These are phyloP conservation scores for Momotus momota DNA, from an alignment of 2,797 vertebrate genomes.

Conservation along the genomic window DNA sequence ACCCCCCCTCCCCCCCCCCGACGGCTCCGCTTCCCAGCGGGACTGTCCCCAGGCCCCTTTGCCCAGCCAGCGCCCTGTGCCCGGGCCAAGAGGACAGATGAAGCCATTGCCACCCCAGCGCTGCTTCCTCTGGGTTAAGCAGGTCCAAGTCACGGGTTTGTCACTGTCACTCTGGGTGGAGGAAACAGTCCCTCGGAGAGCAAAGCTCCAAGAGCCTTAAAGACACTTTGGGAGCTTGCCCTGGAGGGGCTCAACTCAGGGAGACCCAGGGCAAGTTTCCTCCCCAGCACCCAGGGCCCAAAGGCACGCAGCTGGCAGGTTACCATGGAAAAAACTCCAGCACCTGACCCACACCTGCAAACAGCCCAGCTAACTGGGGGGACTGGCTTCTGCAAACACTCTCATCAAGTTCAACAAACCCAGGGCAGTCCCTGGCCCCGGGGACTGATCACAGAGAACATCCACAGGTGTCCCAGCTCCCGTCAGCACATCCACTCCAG, in stretches of 20 bases:
- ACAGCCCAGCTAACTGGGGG: fast-evolving
- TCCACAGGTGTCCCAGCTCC: background rate
- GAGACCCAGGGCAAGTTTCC: background rate
- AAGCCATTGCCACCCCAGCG: fast-evolving
- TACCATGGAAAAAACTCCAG: background rate
- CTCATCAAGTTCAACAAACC: fast-evolving
- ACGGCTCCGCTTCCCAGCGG: fast-evolving
- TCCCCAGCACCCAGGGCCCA: background rate
- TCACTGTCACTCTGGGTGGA: fast-evolving
- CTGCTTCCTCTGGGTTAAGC: background rate
- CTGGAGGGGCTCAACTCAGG: background rate
- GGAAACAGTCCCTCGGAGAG: fast-evolving
- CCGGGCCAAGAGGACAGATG: background rate
- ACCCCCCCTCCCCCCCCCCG: background rate
- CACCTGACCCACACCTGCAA: fast-evolving
- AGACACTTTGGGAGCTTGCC: background rate
- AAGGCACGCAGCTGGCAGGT: background rate
- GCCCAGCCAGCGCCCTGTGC: background rate
- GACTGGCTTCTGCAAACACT: fast-evolving
- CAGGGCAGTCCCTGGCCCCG: background rate
- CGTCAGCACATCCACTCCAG: background rate
- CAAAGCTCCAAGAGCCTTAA: background rate
- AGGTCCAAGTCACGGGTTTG: background rate
- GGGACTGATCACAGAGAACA: background rate
- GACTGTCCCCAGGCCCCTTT: background rate